Evolutionary conservation across 2,113 vertebrate species (phyloP).

Genomic region (Corvus cornix): DNA sequence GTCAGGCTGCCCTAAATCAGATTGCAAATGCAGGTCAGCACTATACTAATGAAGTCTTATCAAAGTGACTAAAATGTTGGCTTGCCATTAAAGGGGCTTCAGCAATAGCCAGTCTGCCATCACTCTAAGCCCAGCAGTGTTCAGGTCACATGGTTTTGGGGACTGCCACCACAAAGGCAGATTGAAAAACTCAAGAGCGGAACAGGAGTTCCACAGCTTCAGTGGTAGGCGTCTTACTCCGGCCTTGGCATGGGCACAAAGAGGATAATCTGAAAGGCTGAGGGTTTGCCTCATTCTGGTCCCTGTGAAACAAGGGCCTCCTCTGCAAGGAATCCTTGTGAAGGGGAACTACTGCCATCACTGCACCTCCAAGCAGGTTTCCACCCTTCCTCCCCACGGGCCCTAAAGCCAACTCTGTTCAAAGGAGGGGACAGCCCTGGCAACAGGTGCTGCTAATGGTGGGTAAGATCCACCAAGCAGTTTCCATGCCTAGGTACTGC

Average conservation of each 20-base stretch:
- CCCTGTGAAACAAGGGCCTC: neutral
- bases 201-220: neutral
- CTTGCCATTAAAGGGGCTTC: neutral
- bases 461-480: neutral
- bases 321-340: neutral
- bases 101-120: neutral
- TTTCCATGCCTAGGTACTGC: neutral
- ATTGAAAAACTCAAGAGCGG: neutral
- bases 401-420: neutral
- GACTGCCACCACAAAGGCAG: neutral
- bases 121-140: neutral
- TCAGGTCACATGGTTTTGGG: rapidly evolving
- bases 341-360: neutral
- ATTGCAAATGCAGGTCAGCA: neutral
- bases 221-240: neutral
- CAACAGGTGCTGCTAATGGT: neutral
- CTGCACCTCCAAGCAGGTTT: neutral
- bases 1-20: neutral
- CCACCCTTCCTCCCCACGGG: neutral
- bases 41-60: neutral
- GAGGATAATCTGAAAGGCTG: neutral
- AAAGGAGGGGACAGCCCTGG: neutral
- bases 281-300: neutral
- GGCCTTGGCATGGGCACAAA: neutral
- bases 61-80: neutral